Percentiles rank a stretch among this genome's conserved stretches.
Conservation (phyloP, 2,888 invertebrate genomes). For the Thelaira solivaga region DNA sequence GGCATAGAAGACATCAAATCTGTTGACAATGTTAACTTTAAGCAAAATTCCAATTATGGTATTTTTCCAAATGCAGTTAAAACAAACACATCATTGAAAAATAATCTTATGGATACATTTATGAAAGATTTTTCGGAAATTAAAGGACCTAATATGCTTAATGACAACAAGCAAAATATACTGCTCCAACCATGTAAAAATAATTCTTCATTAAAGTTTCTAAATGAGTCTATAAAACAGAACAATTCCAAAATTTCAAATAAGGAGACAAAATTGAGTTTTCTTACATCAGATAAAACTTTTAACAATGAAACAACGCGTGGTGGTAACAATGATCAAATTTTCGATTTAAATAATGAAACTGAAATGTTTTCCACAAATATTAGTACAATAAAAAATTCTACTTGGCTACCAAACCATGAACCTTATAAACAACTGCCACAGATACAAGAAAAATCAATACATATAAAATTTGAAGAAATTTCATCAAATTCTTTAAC, state of each 20-base stretch:
- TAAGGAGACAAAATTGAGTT: slow-evolving; percentile 21
- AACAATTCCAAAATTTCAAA: neutral
- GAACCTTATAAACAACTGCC: slow-evolving; percentile 33
- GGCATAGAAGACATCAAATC: slow-evolving; percentile 41
- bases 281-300: neutral
- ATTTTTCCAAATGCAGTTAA: neutral
- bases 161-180: slow-evolving; percentile 16
- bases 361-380: slow-evolving; percentile 73
- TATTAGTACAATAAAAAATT: slow-evolving; percentile 73
- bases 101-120: slow-evolving; percentile 66
- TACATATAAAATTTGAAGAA: slow-evolving; percentile 65
- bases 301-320: neutral
- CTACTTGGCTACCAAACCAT: slow-evolving; percentile 70
- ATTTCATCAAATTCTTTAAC: slow-evolving; percentile 16
- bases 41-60: slow-evolving; percentile 20
- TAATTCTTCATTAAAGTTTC: slow-evolving; percentile 52
- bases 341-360: slow-evolving; percentile 71
- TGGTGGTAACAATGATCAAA: slow-evolving; percentile 48
- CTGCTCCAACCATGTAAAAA: slow-evolving; percentile 32
- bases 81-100: slow-evolving; percentile 15
- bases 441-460: slow-evolving; percentile 63
- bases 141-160: slow-evolving; percentile 39
- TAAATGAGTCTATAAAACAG: slow-evolving; percentile 44
- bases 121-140: slow-evolving; percentile 69
- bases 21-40: slow-evolving; percentile 2